Conservation (phyloP, 2,888 invertebrate genomes). For the Tinea pellionella region DNA sequence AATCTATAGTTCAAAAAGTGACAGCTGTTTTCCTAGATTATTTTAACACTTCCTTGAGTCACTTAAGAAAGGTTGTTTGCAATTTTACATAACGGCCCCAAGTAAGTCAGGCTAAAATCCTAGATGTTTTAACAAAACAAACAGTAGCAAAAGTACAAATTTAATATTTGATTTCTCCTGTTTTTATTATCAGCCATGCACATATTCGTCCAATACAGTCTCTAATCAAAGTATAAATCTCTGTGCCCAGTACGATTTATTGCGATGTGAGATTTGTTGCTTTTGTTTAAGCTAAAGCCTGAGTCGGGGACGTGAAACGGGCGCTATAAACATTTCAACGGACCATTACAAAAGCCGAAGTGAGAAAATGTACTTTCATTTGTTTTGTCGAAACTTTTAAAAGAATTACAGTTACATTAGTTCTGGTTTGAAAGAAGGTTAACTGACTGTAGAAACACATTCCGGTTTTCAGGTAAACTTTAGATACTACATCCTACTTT, state of each 20-base stretch:
- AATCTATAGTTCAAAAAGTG: too few species aligned
- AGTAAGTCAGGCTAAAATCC: too few species aligned
- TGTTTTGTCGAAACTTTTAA: slow-evolving; percentile 42
- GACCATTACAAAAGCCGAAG: slow-evolving; percentile 43
- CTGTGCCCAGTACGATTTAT: slow-evolving; percentile 39
- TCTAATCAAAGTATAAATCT: slow-evolving; percentile 55
- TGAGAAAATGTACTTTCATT: slow-evolving; percentile 44
- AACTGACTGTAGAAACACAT: slow-evolving; percentile 1
- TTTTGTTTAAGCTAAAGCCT: slow-evolving; percentile 19
- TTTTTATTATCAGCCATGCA: slow-evolving; percentile 9
- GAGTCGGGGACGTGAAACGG: slow-evolving; percentile 24
- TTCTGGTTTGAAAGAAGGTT: not conserved
- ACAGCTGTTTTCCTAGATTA: too few species aligned
- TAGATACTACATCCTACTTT: not conserved
- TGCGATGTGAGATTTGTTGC: slow-evolving; percentile 50
- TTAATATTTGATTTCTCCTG: slow-evolving; percentile 1
- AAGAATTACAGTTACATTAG: slow-evolving; percentile 34
- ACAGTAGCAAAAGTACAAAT: not conserved
- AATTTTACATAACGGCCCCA: too few species aligned
- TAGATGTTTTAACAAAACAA: too few species aligned
- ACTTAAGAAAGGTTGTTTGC: too few species aligned
- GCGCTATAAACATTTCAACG: slow-evolving; percentile 55
- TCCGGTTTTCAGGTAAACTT: not conserved
- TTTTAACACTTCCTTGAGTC: too few species aligned
- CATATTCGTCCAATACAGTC: slow-evolving; percentile 29